Base-by-base conservation (phyloP, 2,888 invertebrate genomes). In the Heliothis peltigera region DNA sequence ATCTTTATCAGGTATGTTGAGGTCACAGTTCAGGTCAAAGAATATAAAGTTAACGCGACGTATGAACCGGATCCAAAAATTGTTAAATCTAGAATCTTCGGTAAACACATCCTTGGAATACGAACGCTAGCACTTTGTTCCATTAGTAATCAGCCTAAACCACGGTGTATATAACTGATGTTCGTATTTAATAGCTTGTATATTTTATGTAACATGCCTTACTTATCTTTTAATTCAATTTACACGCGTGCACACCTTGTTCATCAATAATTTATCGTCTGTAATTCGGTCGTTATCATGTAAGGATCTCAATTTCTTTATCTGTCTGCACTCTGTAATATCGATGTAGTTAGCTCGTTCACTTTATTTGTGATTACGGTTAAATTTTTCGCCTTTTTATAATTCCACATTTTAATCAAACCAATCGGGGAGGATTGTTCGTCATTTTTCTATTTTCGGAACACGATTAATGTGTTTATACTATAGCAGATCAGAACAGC, bases 191-290 rank as follows among this genome's bases (percentile, higher is more conserved):
- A 90, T 89, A 84, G 86, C 87, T 75, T 89, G 89, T 86, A 84
- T 84, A 85, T 85, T 86, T 65, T 82, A 81, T 84, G 81, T 84
- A 82, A 76, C 56, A 42, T n/a, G 42, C 42, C n/a, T 53, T 54
- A 86, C 87, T 91, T 92, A 92, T 93, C 92, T 91, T 89, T 89
- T 91, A 92, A 92, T 92, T 92, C 89, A 92, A 92, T 92, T 91
- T 92, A 91, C 90, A 91, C 86, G 84, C 83, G 84, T 89, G 86
- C 84, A 75, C 67, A 75, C 79, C 87, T 85, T 88, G 89, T 90
- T 89, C 84, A 87, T 86, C 81, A 82, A 85, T 89, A 85, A 91
- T 91, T 90, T 91, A 92, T 91, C 82, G 86, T 70, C 86, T 82
- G 87, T 91, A 88, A 89, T 85, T 88, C 85, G 83, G 74, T 71